Evolutionary conservation across 2,113 vertebrate species (phyloP).

Genomic region (Nyctereutes procyonoides): DNA sequence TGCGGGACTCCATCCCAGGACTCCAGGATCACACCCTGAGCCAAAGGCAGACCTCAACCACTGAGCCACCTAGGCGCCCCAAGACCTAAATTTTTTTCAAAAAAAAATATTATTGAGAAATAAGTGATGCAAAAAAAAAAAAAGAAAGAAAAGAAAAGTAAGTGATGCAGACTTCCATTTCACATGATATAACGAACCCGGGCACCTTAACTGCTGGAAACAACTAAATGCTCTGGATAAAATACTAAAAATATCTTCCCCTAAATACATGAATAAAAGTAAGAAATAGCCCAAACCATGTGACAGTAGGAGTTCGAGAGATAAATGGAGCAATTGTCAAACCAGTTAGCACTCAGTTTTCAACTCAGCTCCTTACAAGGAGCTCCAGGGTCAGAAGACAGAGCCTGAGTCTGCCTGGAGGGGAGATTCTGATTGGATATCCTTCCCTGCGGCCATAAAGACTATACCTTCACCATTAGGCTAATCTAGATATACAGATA

Average conservation of each 20-base stretch:
- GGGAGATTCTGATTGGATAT: background rate
- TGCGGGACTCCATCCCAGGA: too few relatives aligned
- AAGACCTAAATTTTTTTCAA: too few relatives aligned
- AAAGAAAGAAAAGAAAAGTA: too few relatives aligned
- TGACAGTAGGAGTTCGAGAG: background rate
- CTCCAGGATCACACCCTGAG: too few relatives aligned
- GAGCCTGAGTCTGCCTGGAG: background rate
- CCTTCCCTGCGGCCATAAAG: background rate
- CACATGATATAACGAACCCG: background rate
- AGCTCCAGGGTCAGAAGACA: background rate
- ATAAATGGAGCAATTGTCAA: slow-evolving; percentile 3
- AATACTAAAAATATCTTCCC: slow-evolving; percentile 33
- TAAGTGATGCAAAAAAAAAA: background rate
- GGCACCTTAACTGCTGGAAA: background rate
- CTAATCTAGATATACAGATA: background rate
- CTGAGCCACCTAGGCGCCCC: too few relatives aligned
- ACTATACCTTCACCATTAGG: background rate
- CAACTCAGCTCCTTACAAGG: background rate
- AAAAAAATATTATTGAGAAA: background rate
- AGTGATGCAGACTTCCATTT: background rate
- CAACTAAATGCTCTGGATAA: slow-evolving; percentile 10
- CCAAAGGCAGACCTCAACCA: too few relatives aligned
- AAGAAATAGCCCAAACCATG: slow-evolving; percentile 9
- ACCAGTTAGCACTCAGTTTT: background rate
- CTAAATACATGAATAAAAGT: background rate